Conservation (phyloP, 2,888 invertebrate species). For the Dilophus febrilis region DNA sequence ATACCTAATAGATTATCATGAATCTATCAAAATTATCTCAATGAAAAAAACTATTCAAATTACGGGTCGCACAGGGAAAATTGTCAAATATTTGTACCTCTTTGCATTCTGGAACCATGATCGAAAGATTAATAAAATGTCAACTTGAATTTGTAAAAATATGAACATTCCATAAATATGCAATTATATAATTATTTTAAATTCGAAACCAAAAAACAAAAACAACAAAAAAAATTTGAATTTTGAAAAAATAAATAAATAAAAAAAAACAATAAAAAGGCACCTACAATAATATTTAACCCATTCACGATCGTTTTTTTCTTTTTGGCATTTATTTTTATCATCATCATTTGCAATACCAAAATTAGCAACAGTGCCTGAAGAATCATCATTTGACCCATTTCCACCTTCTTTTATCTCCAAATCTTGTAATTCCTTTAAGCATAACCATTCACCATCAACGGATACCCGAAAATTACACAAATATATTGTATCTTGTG, state of each 20-base stretch:
- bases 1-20: too few relatives aligned
- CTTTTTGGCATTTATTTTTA: constrained; percentile 20
- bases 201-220: constrained; percentile 6
- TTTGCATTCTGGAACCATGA: too few relatives aligned
- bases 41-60: too few relatives aligned
- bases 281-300: constrained; percentile 31
- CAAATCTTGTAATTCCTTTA: constrained; percentile 85
- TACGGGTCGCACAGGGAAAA: too few relatives aligned
- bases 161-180: background rate
- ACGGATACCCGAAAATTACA: constrained; percentile 96
- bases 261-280: constrained; percentile 8
- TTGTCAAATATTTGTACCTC: too few relatives aligned
- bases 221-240: constrained; percentile 6
- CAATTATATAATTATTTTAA: background rate
- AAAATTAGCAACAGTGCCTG: constrained; percentile 13
- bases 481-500: constrained; percentile 90
- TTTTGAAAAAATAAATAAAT: constrained; percentile 1
- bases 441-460: constrained; percentile 92
- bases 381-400: constrained; percentile 13
- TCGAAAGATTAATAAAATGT: too few relatives aligned
- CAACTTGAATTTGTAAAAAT: too few relatives aligned
- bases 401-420: constrained; percentile 48
- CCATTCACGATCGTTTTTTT: constrained; percentile 19
- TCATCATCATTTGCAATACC: constrained; percentile 10
- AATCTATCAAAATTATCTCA: too few relatives aligned